Evolutionary conservation across 2,113 vertebrate genomes (phyloP), one percentile per base, ranked within the genome.

Genomic region (Scortum barcoo): DNA sequence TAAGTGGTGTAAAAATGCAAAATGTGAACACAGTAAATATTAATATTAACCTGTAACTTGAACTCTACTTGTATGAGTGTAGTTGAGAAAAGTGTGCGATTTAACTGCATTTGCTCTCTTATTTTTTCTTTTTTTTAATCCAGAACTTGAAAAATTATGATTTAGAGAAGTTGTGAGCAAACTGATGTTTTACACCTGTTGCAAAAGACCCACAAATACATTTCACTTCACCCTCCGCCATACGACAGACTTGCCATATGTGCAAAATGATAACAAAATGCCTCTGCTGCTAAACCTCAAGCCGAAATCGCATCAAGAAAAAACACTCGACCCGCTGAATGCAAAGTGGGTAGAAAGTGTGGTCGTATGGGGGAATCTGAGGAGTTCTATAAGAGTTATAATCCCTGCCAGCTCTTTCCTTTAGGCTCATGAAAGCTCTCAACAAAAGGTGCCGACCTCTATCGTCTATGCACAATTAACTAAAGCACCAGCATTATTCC

Each of bases 361-460:
- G 42, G 67, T 83, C 72, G 33, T 61, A 50, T 61, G 63, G 76
- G 61, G 14, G 80, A 80, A 71, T 87, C 71, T 63, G 68, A 88
- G 68, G 78, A 90, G 66, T 89, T 85, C 77, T 86, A 63, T 68
- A 62, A 84, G 76, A 84, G 87, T 90, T 87, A 87, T 92, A 94
- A 93, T 94, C 90, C 88, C 88, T 81, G 69, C 81, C 88, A 86
- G 76, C 79, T 89, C 82, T 82, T 91, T 93, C 89, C 89, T 92
- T 89, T 79, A 80, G 91, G 76, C 86, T 83, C 78, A 88, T 38
- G 86, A 91, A 85, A 91, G 86, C 84, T 65, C 84, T 72, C 84
- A 93, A 95, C 94, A 95, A 95, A 94, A 93, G 94, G 89, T 94
- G 91, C 87, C 92, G 91, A 93, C 93, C 86, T 88, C 92, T 89